Evolutionary conservation across 2,113 vertebrate species (phyloP).

Genomic region (Menura novaehollandiae): DNA sequence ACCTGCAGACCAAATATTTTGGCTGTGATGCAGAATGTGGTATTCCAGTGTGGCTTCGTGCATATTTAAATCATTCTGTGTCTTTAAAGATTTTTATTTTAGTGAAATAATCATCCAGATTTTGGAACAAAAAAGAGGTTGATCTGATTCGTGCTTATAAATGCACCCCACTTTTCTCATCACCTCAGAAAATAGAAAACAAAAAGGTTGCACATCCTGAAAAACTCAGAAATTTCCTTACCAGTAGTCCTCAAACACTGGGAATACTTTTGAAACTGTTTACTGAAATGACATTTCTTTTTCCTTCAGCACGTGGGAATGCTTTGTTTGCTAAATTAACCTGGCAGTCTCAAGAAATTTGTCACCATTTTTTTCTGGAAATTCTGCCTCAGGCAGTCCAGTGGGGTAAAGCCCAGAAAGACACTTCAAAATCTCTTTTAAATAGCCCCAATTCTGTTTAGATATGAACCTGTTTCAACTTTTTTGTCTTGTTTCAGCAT

Average conservation of each 20-base stretch:
- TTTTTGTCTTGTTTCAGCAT: background rate
- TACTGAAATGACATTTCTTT: background rate
- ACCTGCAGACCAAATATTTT: background rate
- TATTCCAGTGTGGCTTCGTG: background rate
- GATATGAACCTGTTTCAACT: background rate
- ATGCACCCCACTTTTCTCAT: background rate
- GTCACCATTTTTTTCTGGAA: background rate
- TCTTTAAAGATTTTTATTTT: background rate
- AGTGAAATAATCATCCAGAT: background rate
- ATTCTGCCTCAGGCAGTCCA: background rate
- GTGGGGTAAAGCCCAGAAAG: background rate
- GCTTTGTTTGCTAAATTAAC: background rate
- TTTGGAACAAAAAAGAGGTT: accelerated
- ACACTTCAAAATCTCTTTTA: background rate
- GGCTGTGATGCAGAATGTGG: background rate
- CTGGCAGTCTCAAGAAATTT: background rate
- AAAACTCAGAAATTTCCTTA: background rate
- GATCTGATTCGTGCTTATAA: background rate
- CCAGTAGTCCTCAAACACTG: background rate
- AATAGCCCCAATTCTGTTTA: background rate
- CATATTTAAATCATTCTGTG: background rate
- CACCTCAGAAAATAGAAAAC: background rate
- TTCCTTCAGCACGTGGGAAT: background rate
- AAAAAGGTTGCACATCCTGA: background rate
- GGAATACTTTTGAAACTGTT: background rate